Conservation (phyloP, 2,888 invertebrate species). For the Isotomurus palustris region DNA sequence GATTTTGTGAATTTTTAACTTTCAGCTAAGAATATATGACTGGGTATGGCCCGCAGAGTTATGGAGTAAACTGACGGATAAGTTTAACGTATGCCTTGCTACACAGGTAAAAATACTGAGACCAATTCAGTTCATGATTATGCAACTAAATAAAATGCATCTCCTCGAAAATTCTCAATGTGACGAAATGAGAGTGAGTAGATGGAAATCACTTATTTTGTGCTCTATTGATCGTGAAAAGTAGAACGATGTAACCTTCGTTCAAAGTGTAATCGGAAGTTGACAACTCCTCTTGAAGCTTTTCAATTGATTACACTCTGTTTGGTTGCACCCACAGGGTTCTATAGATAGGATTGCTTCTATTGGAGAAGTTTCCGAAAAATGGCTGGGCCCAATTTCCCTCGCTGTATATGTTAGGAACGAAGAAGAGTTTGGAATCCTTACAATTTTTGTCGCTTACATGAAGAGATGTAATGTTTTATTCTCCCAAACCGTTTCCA, state of each 20-base stretch:
- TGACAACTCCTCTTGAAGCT: too few relatives aligned
- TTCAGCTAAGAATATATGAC: slow-evolving; percentile 45
- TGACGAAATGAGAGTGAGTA: too few relatives aligned
- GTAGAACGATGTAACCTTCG: background rate
- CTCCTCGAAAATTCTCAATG: too few relatives aligned
- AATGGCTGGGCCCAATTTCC: slow-evolving; percentile 83
- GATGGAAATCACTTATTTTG: too few relatives aligned
- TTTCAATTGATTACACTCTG: too few relatives aligned
- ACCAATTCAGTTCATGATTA: background rate
- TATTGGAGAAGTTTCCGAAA: slow-evolving; percentile 69
- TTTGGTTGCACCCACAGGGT: slow-evolving; percentile 57
- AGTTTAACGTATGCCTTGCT: slow-evolving; percentile 45
- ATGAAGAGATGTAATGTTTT: slow-evolving; percentile 68
- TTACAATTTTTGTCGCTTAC: slow-evolving; percentile 70
- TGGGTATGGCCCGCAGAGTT: slow-evolving; percentile 43
- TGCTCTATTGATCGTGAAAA: background rate
- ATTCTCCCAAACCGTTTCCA: slow-evolving; percentile 66
- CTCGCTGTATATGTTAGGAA: slow-evolving; percentile 66
- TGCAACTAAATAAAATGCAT: too few relatives aligned
- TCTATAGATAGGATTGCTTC: slow-evolving; percentile 77
- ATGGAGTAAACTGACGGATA: slow-evolving; percentile 44
- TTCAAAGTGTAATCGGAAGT: too few relatives aligned
- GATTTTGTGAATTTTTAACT: slow-evolving; percentile 12
- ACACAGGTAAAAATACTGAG: slow-evolving; percentile 40
- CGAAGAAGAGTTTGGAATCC: slow-evolving; percentile 62